Conservation (phyloP, 1,140 invertebrate species). For the Caligus rogercresseyi region DNA sequence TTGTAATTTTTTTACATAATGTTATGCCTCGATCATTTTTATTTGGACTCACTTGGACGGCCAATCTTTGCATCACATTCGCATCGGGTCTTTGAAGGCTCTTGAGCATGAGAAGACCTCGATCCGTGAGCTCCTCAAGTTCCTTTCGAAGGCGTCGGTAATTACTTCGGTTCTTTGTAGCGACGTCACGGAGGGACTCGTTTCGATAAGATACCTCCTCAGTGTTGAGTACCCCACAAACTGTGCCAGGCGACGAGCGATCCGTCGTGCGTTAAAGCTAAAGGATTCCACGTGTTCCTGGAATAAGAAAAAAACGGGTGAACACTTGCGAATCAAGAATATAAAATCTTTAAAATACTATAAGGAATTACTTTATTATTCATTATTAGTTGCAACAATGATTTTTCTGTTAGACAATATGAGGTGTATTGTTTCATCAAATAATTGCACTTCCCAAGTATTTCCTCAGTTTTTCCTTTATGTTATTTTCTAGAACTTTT, state of each 20-base stretch:
- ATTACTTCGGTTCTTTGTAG: constrained; percentile 5
- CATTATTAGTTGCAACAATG: too few relatives aligned
- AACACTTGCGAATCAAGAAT: too few relatives aligned
- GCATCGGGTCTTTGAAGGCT: constrained; percentile 13
- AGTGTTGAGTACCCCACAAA: constrained; percentile 11
- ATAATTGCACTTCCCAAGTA: too few relatives aligned
- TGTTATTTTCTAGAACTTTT: too few relatives aligned
- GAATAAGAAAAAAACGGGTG: not conserved
- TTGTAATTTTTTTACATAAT: too few relatives aligned
- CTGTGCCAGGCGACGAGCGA: constrained; percentile 5
- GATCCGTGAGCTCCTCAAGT: constrained; percentile 13
- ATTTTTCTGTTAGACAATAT: too few relatives aligned
- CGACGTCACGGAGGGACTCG: constrained; percentile 12
- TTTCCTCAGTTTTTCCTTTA: too few relatives aligned
- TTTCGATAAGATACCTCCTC: constrained; percentile 1
- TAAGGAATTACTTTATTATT: too few relatives aligned
- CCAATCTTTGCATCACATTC: constrained; percentile 17
- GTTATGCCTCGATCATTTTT: too few relatives aligned
- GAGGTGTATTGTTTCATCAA: too few relatives aligned
- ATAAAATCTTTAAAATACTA: too few relatives aligned
- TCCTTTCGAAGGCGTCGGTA: constrained; percentile 10
- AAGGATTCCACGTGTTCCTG: constrained; percentile 17
- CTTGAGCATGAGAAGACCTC: constrained; percentile 9
- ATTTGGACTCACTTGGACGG: constrained; percentile 12
- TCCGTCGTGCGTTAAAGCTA: constrained; percentile 9